A percentile compares a stretch with the other conserved stretches of the same genome.
phyloP scores from a whole-genome alignment of 2,113 vertebrate species.

The Menura novaehollandiae region DNA sequence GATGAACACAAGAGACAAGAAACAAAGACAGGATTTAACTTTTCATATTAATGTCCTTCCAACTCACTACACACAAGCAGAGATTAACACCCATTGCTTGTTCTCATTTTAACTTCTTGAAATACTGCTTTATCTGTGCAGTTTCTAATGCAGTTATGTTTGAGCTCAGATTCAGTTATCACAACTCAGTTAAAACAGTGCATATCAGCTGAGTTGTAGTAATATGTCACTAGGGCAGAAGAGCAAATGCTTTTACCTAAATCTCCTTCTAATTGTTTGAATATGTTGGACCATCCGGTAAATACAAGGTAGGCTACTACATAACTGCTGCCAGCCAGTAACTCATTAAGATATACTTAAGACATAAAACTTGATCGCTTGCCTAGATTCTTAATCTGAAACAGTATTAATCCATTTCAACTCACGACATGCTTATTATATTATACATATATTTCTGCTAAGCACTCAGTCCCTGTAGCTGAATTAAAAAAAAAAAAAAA shows the following conservation, averaged over 20 bases:
- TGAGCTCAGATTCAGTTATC: not conserved
- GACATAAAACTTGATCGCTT: not conserved
- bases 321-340: not conserved
- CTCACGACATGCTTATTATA: not conserved
- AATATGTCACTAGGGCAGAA: not conserved
- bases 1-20: not conserved
- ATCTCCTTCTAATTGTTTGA: not conserved
- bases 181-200: not conserved
- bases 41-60: not conserved
- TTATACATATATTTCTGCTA: not conserved
- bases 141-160: not conserved
- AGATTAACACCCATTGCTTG: not conserved
- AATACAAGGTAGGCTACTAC: not conserved
- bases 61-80: not conserved
- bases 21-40: not conserved
- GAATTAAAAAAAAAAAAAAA: no score
- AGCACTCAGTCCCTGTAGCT: not conserved
- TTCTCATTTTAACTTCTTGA: not conserved
- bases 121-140: not conserved
- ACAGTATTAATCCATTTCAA: not conserved
- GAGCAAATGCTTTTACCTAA: not conserved
- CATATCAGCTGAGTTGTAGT: not conserved
- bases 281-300: not conserved
- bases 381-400: not conserved
- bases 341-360: not conserved